Conservation (phyloP, 2,797 vertebrate species). For the Percopsis omiscomaycus region DNA sequence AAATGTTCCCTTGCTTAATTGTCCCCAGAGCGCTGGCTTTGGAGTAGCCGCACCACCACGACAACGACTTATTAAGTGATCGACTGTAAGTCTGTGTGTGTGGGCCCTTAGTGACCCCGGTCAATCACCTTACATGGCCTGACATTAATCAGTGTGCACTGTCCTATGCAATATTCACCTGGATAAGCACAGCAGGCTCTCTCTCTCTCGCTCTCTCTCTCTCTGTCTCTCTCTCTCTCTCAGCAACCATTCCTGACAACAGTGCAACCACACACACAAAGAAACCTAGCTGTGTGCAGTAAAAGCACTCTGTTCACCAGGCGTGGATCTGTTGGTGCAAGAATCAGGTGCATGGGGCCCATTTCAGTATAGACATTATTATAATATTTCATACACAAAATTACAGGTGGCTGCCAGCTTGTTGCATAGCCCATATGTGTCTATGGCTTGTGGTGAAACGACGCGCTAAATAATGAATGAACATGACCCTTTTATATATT, state of each 20-base stretch:
- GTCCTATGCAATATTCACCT: conserved; percentile 69
- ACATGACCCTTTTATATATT: too few relatives aligned
- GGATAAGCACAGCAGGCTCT: conserved; percentile 54
- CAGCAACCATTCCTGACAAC: neutral
- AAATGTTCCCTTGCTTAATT: conserved; percentile 68
- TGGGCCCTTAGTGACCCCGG: conserved; percentile 25
- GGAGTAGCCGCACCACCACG: conserved; percentile 56
- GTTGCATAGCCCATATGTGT: too few relatives aligned
- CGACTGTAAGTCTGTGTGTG: conserved; percentile 9
- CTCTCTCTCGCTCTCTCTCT: conserved; percentile 36
- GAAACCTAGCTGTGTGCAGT: too few relatives aligned
- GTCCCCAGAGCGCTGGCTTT: conserved; percentile 61
- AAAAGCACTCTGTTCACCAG: too few relatives aligned
- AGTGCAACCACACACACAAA: too few relatives aligned
- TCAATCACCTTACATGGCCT: conserved; percentile 60
- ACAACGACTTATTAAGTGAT: conserved; percentile 34
- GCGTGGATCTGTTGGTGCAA: too few relatives aligned
- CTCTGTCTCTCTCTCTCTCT: conserved; percentile 39
- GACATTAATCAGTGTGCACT: conserved; percentile 71
- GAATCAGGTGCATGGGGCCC: too few relatives aligned
- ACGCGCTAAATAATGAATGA: too few relatives aligned
- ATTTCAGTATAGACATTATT: too few relatives aligned
- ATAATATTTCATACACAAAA: too few relatives aligned
- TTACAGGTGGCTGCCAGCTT: too few relatives aligned
- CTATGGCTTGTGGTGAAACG: too few relatives aligned